A percentile compares a stretch with the other conserved stretches of the same genome.
Conservation (phyloP, 2,888 invertebrate genomes). For the Patella depressa region DNA sequence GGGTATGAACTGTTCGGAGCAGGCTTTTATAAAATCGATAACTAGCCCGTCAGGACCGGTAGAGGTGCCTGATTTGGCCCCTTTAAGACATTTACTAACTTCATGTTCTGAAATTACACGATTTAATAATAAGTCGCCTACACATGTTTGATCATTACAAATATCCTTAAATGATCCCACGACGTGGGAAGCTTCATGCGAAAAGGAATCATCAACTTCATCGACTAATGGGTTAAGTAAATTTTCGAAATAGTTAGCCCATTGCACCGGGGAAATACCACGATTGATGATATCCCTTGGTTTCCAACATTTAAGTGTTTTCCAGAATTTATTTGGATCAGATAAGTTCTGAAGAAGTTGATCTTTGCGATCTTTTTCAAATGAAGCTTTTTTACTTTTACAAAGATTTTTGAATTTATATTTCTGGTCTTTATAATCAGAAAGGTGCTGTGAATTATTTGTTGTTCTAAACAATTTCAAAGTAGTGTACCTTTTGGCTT, state of each 20-base stretch:
- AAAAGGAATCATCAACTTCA: background rate
- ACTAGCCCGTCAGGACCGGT: background rate
- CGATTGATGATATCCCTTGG: background rate
- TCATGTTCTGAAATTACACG: background rate
- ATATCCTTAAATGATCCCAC: background rate
- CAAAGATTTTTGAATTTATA: background rate
- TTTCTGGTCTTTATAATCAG: background rate
- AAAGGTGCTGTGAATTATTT: background rate
- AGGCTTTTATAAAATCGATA: background rate
- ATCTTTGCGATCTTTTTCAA: background rate
- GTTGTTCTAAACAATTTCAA: background rate
- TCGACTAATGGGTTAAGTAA: background rate
- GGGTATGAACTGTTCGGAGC: background rate
- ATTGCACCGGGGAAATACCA: background rate
- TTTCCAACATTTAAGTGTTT: background rate
- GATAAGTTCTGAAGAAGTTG: background rate
- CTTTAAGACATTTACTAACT: background rate
- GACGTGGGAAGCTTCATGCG: background rate
- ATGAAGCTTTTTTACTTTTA: background rate
- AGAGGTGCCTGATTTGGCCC: background rate
- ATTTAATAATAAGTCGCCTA: background rate
- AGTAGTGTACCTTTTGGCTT: background rate
- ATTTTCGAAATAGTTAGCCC: background rate
- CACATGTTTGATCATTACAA: background rate
- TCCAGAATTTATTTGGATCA: background rate